Base-by-base conservation (phyloP, 2,888 invertebrate genomes). In the Drosophila testacea region DNA sequence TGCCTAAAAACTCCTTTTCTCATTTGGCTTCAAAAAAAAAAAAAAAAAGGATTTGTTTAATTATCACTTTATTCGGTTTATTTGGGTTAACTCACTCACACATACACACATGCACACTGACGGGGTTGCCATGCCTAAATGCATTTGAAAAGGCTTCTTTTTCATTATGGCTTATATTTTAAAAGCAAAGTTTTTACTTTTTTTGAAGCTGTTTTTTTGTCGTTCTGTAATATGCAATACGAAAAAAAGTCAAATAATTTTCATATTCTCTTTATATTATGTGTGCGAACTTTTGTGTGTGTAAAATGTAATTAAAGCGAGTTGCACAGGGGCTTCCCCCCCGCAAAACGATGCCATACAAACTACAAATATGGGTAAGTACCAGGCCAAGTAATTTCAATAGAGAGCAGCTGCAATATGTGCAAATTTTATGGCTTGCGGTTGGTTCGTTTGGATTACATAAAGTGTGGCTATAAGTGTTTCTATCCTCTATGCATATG, bases 241-340 rank as follows among this genome's bases (percentile, higher is more conserved):
- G 22, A 22, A 2, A 22, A 27, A 59, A 48, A n/a, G 56, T 42
- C 55, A 64, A 79, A 77, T 68, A 64, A 77, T 79, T 75, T 69
- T 56, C 39, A 56, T 54, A 59, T 77, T 47, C 47, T 39, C 42
- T 63, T 6, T 6, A 30, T 30, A 68, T 38, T 62, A 56, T 56
- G 22, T 22, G 22, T 22, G 22, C 3, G 22, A 22, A 22, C 22
- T 11, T 61, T 22, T 39, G n/a, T 38, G 22, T 55, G 22, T 69
- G 71, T 79, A 74, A 81, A 79, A 79, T 79, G 82, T 81, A 79
- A 79, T 79, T 79, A 79, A 79, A 79, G 79, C 79, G 55, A 75
- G 63, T 60, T 74, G 36, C 63, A 52, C 11, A 10, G 54, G 55
- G 61, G 52, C 55, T 42, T 69, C 56, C 57, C 54, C 57, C 55